phyloP scores from a whole-genome alignment of 2,113 vertebrate species.

The Gallinago undulata region DNA sequence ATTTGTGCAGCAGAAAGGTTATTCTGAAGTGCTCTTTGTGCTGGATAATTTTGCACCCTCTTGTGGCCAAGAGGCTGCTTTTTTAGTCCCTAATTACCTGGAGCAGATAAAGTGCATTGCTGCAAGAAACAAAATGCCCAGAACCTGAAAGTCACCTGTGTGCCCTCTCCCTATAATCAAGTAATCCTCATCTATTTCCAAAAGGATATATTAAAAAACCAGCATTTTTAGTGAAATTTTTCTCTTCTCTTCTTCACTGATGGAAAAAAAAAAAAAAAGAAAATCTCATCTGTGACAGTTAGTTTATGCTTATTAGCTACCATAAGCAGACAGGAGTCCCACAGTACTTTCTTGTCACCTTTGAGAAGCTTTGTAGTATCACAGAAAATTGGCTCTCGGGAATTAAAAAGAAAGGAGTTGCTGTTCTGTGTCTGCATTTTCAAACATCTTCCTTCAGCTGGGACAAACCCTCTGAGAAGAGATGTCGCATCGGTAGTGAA shows the following conservation, averaged over 20 bases:
- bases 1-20: not conserved
- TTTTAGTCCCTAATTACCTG: not conserved
- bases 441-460: not conserved
- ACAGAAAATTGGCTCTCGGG: not conserved
- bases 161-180: not conserved
- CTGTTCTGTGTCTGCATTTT: not conserved
- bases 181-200: not conserved
- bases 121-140: not conserved
- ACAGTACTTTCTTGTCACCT: not conserved
- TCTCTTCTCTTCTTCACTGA: not conserved
- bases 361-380: not conserved
- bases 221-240: not conserved
- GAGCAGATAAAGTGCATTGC: not conserved
- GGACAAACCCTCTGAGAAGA: not conserved
- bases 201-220: not conserved
- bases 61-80: not conserved
- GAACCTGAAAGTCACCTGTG: not conserved
- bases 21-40: not conserved
- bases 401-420: not conserved
- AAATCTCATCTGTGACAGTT: not conserved
- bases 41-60: constrained; percentile 6
- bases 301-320: not conserved
- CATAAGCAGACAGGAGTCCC: not conserved
- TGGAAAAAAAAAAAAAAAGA: not conserved
- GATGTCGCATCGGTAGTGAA: not conserved